These are phyloP conservation scores for Drosophila neotestacea DNA, from an alignment of 2,888 invertebrate genomes.

Conservation along the genomic window DNA sequence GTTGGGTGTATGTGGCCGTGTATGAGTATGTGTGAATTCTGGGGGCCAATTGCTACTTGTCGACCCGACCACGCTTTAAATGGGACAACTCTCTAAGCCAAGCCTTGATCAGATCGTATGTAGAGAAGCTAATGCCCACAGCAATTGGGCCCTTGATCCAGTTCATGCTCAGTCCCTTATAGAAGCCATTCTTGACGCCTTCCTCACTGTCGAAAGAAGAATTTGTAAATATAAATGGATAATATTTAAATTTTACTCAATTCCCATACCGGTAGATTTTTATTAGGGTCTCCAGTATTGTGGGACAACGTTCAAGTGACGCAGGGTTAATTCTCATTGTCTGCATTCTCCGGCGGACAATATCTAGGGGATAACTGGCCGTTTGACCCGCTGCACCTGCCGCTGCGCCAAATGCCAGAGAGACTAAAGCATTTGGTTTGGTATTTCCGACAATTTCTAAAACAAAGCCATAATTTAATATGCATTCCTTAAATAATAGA, in stretches of 20 bases:
- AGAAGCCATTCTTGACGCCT: conserved; percentile 95
- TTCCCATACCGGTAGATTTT: conserved; percentile 89
- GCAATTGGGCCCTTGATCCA: conserved; percentile 97
- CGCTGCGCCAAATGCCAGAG: conserved; percentile 93
- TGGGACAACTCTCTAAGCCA: conserved; percentile 86
- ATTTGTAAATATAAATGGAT: background rate
- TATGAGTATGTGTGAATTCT: conserved; percentile 25
- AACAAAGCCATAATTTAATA: conserved; percentile 19
- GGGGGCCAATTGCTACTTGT: conserved; percentile 40
- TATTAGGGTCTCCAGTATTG: conserved; percentile 88
- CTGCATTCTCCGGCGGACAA: conserved; percentile 90
- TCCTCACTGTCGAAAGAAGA: conserved; percentile 89
- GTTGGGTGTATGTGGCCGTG: conserved; percentile 17
- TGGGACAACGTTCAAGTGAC: conserved; percentile 87
- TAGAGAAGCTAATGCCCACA: conserved; percentile 98
- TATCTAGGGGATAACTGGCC: conserved; percentile 97
- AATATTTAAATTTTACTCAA: background rate
- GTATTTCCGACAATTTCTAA: conserved; percentile 85
- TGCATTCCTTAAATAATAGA: background rate
- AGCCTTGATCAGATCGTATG: conserved; percentile 93
- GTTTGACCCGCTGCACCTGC: conserved; percentile 98
- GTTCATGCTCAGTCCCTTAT: conserved; percentile 99
- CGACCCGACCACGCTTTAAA: conserved; percentile 80
- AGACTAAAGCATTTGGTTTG: conserved; percentile 87
- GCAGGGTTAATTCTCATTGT: conserved; percentile 86